Conservation (phyloP, 2,888 invertebrate species). For the Aricia artaxerxes region DNA sequence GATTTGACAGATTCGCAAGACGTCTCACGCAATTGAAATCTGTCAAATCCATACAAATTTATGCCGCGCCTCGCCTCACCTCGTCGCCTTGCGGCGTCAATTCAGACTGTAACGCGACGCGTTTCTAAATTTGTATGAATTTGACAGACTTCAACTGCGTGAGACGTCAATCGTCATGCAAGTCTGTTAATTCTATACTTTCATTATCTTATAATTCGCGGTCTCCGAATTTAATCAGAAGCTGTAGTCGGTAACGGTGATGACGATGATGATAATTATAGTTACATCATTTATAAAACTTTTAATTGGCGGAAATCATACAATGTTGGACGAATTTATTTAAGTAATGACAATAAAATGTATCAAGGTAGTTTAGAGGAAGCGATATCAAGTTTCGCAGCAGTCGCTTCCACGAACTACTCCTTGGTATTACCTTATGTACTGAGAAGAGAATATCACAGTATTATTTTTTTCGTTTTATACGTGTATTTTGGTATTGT, state of each 20-base stretch:
- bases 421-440: neutral
- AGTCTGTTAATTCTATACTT: no score
- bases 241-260: neutral
- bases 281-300: neutral
- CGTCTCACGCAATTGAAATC: no score
- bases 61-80: no score
- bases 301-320: neutral
- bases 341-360: constrained; percentile 3
- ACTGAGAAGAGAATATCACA: neutral
- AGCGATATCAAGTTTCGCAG: neutral
- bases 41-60: no score
- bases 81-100: no score
- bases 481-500: neutral
- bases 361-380: neutral
- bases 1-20: no score
- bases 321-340: neutral
- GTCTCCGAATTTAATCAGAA: neutral
- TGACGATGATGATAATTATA: neutral
- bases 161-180: no score
- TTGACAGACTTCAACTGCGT: no score
- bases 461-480: neutral
- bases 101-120: no score
- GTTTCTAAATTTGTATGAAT: no score
- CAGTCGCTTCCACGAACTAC: neutral
- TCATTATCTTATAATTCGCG: no score